Evolutionary conservation across 2,797 vertebrate species (phyloP).

Genomic region (Chaunax sp.): DNA sequence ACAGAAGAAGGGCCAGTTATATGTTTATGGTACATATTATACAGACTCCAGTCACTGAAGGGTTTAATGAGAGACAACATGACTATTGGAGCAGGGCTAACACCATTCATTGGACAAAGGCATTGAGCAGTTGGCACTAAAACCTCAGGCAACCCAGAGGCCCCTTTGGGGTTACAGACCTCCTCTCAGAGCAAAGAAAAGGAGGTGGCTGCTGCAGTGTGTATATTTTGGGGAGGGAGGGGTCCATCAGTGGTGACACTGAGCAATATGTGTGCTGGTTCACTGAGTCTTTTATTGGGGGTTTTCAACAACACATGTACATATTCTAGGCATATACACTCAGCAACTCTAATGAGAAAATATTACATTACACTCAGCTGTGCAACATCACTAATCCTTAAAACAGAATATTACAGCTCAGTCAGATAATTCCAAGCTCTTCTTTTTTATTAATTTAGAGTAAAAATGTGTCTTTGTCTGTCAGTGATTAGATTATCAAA

Average conservation of each 20-base stretch:
- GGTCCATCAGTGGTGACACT: conserved; percentile 63
- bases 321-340: conserved; percentile 17
- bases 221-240: conserved; percentile 45
- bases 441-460: conserved; percentile 14
- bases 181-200: conserved; percentile 48
- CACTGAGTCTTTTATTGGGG: conserved; percentile 63
- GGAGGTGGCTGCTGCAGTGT: conserved; percentile 50
- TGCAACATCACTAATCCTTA: background rate
- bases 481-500: conserved; percentile 13
- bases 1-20: conserved; percentile 59
- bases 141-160: conserved; percentile 62
- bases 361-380: background rate
- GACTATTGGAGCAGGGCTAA: conserved; percentile 64
- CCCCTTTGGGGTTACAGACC: conserved; percentile 62
- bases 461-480: conserved; percentile 26
- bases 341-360: background rate
- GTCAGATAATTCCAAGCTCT: background rate
- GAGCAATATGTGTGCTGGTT: conserved; percentile 69
- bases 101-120: conserved; percentile 70
- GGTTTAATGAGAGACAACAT: conserved; percentile 66
- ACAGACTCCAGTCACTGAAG: conserved; percentile 53
- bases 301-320: conserved; percentile 36
- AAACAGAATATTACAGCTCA: background rate
- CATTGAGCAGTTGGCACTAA: conserved; percentile 66
- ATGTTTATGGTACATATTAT: conserved; percentile 54